These are phyloP conservation scores for Hanleya hanleyi DNA, from an alignment of 2,888 invertebrate species.

Conservation along the genomic window DNA sequence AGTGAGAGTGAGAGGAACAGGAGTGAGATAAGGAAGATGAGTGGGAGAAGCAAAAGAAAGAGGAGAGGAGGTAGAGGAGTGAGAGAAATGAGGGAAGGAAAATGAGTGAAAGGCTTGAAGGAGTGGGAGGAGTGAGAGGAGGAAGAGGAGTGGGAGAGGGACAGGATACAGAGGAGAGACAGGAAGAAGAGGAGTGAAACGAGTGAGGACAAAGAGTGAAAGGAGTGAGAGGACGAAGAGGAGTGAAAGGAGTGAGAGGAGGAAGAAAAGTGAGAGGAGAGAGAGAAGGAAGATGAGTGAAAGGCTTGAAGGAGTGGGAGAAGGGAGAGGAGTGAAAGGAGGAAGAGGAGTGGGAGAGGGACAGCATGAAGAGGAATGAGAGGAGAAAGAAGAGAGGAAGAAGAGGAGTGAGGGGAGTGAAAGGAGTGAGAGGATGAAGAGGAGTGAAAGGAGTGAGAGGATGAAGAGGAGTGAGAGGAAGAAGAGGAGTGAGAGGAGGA, in stretches of 20 bases:
- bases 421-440: no score
- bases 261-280: neutral
- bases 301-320: neutral
- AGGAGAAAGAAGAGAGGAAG: slow-evolving; percentile 15
- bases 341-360: slow-evolving; percentile 19
- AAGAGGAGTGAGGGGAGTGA: neutral
- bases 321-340: neutral
- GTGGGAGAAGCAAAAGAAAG: neutral
- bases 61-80: neutral
- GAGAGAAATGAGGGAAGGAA: neutral
- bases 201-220: neutral
- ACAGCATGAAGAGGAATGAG: slow-evolving; percentile 14
- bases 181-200: no score
- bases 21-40: neutral
- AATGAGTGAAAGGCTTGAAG: neutral
- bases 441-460: no score
- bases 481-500: neutral
- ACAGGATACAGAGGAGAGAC: neutral
- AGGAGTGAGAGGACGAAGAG: neutral
- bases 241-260: neutral
- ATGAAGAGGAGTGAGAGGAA: slow-evolving; percentile 5
- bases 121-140: neutral
- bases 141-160: neutral
- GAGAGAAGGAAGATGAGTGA: no score
- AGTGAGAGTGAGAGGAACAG: neutral